Evolutionary conservation across 2,888 invertebrate species (phyloP), one percentile per base, ranked within the genome.

Genomic region (Xestoiulus laeticollis): DNA sequence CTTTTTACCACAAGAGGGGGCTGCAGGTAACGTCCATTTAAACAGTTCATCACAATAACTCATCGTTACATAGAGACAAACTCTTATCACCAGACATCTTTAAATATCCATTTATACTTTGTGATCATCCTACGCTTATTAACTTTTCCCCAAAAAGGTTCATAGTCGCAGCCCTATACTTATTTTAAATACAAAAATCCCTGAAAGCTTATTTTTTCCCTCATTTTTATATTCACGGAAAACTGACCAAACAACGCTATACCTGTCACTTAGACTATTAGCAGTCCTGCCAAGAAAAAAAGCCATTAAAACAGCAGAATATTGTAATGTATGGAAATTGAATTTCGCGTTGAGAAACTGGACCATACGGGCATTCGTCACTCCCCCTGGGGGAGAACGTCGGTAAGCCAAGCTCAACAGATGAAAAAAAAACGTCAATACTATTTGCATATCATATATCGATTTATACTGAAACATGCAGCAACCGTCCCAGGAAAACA

Each of bases 291-390:
- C 78, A 16, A 30, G 10, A 78, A 78, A 78, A n/a, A n/a, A 78
- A 78, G 12, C 78, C 78, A 78, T 78, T 78, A 78, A 78, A 78
- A 78, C 30, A 12, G 78, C 30, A 16, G 12, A 78, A 14, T 78
- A 78, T 78, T 78, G 30, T 78, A 78, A 78, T 78, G 78, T 78
- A 78, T 78, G 78, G 78, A 78, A 78, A 78, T 78, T 78, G 78
- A 78, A 78, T 78, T 78, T 32, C 16, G 16, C 30, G n/a, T 30
- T 16, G 30, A 30, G 78, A 78, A 78, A 78, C 30, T 78, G 78
- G 78, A 78, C 78, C 78, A 16, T 78, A 26, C 30, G 26, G 26
- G 68, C 26, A 68, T 68, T 26, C 68, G 26, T 12, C 26, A 30
- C 78, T 12, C 78, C 78, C 78, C 78, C 78, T 32, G 30, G 78